Evolutionary conservation across 2,113 vertebrate species (phyloP).

Genomic region (Podarcis cretensis): DNA sequence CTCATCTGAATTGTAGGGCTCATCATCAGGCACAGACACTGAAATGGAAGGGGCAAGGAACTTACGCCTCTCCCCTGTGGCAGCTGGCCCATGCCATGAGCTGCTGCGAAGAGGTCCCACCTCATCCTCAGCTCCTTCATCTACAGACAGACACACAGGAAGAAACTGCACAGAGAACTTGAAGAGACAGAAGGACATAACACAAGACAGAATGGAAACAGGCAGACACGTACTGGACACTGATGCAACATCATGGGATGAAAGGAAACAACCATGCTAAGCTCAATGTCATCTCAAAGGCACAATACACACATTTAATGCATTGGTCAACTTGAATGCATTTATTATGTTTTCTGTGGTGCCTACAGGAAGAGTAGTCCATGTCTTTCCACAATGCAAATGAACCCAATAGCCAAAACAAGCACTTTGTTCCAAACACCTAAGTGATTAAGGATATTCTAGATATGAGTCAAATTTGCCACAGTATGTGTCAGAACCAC

Average conservation of each 20-base stretch:
- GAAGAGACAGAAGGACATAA: slow-evolving; percentile 74
- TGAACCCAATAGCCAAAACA: background rate
- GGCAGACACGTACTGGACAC: slow-evolving; percentile 42
- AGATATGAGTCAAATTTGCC: background rate
- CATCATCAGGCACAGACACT: slow-evolving; percentile 92
- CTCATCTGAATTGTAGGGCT: slow-evolving; percentile 91
- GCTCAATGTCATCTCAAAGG: slow-evolving; percentile 24
- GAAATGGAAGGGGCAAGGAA: slow-evolving; percentile 92
- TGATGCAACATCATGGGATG: slow-evolving; percentile 43
- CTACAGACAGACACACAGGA: slow-evolving; percentile 96
- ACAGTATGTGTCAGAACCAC: background rate
- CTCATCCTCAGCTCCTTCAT: slow-evolving; percentile 94
- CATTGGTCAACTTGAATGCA: fast-evolving
- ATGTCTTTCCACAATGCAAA: fast-evolving
- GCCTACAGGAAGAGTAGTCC: background rate
- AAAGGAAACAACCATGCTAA: slow-evolving; percentile 62
- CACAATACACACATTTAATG: slow-evolving; percentile 28
- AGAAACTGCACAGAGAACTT: slow-evolving; percentile 90
- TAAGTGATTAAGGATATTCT: background rate
- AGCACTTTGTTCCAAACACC: background rate
- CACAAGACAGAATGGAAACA: slow-evolving; percentile 32
- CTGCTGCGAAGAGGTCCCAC: slow-evolving; percentile 87
- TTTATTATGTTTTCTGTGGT: background rate
- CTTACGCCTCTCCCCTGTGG: slow-evolving; percentile 81
- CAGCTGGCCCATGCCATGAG: slow-evolving; percentile 79